phyloP scores from a whole-genome alignment of 2,797 vertebrate genomes.

The Acanthornis magna region DNA sequence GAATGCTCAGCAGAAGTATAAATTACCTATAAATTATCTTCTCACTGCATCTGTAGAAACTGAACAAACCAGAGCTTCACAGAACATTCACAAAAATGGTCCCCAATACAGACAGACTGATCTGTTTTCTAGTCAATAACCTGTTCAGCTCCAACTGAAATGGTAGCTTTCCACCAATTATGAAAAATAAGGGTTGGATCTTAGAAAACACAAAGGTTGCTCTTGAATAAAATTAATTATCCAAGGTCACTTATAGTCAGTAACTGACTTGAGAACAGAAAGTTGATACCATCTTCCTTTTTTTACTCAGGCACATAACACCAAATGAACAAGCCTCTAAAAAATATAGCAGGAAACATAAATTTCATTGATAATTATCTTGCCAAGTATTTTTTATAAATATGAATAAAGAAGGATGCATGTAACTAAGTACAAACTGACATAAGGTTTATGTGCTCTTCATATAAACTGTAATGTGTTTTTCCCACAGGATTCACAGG shows the following conservation, averaged over 20 bases:
- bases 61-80: neutral
- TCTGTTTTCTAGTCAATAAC: neutral
- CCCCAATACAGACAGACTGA: neutral
- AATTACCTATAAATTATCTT: neutral
- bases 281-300: neutral
- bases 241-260: neutral
- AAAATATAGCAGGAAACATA: neutral
- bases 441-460: neutral
- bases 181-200: neutral
- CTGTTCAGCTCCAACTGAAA: neutral
- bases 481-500: neutral
- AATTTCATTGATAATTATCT: neutral
- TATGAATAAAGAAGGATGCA: neutral
- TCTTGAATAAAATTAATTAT: neutral
- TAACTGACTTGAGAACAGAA: neutral
- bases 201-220: neutral
- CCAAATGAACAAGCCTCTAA: neutral
- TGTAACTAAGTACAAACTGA: neutral
- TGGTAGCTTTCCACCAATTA: neutral
- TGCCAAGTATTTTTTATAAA: neutral
- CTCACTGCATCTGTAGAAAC: neutral
- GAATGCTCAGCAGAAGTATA: neutral
- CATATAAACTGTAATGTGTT: neutral
- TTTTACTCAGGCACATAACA: neutral
- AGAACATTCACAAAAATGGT: neutral